These are phyloP conservation scores for Oscheius onirici DNA, from an alignment of 2,888 invertebrate species.

Conservation along the genomic window DNA sequence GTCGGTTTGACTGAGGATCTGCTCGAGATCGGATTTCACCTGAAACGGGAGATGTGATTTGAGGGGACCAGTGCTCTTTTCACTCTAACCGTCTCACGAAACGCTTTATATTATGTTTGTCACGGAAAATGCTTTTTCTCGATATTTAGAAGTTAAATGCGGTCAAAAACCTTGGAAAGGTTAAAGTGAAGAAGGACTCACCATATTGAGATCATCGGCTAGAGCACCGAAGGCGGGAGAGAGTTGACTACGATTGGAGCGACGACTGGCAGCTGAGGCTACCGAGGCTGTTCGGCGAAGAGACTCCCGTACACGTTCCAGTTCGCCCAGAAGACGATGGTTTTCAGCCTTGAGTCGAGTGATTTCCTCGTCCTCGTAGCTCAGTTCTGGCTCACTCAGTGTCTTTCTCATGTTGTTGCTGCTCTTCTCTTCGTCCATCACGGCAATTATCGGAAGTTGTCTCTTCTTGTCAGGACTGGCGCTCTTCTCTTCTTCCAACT, in stretches of 20 bases:
- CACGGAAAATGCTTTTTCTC: too few species aligned
- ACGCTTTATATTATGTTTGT: too few species aligned
- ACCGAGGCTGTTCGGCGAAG: slow-evolving; percentile 35
- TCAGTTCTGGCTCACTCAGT: slow-evolving; percentile 37
- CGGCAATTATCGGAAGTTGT: slow-evolving; percentile 11
- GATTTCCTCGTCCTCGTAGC: slow-evolving; percentile 12
- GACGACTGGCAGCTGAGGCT: slow-evolving; percentile 28
- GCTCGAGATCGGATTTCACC: slow-evolving; percentile 60
- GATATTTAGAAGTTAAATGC: too few species aligned
- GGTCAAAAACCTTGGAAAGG: too few species aligned
- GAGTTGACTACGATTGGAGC: slow-evolving; percentile 25
- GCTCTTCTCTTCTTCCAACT: slow-evolving; percentile 14
- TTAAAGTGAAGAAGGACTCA: too few species aligned
- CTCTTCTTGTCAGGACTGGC: not conserved
- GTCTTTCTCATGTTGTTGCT: slow-evolving; percentile 35
- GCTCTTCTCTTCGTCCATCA: slow-evolving; percentile 4
- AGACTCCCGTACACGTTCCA: slow-evolving; percentile 37
- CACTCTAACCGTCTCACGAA: too few species aligned
- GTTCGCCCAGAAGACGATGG: slow-evolving; percentile 28
- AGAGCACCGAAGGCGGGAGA: slow-evolving; percentile 45
- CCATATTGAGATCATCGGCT: slow-evolving; percentile 50
- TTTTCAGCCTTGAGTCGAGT: slow-evolving; percentile 36
- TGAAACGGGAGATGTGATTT: slow-evolving; percentile 19
- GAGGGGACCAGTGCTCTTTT: not conserved
- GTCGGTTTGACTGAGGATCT: slow-evolving; percentile 56